A percentile compares a stretch with the other conserved stretches of the same genome.
These are phyloP conservation scores for Macrobrachium rosenbergii DNA, from an alignment of 1,140 invertebrate species.

Conservation along the genomic window DNA sequence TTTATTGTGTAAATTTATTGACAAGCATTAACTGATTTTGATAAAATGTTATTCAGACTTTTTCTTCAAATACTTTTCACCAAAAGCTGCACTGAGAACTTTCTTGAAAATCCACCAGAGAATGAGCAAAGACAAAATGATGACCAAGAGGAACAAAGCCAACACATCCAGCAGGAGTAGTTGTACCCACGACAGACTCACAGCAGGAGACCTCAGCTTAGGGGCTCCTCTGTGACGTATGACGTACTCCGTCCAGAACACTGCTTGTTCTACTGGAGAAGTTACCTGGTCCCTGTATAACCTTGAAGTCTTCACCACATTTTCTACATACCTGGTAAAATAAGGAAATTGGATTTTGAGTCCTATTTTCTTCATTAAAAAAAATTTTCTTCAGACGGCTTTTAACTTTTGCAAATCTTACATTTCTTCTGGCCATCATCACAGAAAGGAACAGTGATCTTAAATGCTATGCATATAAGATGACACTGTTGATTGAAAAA, in stretches of 20 bases:
- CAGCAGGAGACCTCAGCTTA: slow-evolving; percentile 31
- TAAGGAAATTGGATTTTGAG: not conserved
- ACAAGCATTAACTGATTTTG: not conserved
- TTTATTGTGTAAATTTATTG: too few relatives aligned
- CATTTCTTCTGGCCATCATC: too few relatives aligned
- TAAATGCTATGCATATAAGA: too few relatives aligned
- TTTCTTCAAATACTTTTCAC: not conserved
- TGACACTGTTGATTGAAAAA: too few relatives aligned
- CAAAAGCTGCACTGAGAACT: not conserved
- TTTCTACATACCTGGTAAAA: not conserved
- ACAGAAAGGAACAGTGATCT: too few relatives aligned
- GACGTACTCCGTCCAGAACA: slow-evolving; percentile 56
- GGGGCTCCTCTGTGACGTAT: slow-evolving; percentile 39
- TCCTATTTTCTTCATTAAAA: not conserved
- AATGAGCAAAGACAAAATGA: not conserved
- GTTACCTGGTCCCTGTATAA: not conserved
- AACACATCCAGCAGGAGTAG: slow-evolving; percentile 41
- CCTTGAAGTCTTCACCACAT: not conserved
- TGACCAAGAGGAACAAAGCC: not conserved
- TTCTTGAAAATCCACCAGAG: not conserved
- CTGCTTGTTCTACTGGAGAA: slow-evolving; percentile 33
- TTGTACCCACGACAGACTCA: slow-evolving; percentile 42
- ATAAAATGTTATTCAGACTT: slow-evolving; percentile 6
- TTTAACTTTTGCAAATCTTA: too few relatives aligned
- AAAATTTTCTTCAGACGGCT: not conserved